Conservation (phyloP, 2,797 vertebrate species). For the Steatocranus sp. region DNA sequence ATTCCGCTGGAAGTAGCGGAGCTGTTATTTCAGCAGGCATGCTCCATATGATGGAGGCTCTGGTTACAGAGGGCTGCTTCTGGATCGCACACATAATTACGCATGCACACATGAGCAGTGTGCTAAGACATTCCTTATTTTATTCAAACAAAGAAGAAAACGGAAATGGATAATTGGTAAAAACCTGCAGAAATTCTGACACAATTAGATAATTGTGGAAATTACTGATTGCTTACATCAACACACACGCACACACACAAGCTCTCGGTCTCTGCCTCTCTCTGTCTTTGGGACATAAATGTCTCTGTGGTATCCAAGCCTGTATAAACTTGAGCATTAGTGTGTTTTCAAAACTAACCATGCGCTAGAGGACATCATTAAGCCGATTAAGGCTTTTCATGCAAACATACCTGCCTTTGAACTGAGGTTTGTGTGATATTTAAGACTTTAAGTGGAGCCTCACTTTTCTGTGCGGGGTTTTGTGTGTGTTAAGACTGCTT, state of each 20-base stretch:
- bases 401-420: conserved; percentile 54
- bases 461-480: conserved; percentile 29
- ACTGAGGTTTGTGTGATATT: conserved; percentile 61
- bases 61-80: conserved; percentile 52
- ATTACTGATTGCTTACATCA: not conserved
- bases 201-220: conserved; percentile 34
- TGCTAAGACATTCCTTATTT: conserved; percentile 22
- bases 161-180: conserved; percentile 12
- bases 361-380: conserved; percentile 39
- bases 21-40: conserved; percentile 59
- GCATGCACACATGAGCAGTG: not conserved
- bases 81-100: conserved; percentile 27
- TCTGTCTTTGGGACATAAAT: not conserved
- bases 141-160: conserved; percentile 11
- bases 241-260: not conserved
- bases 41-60: conserved; percentile 53
- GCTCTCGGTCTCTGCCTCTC: not conserved
- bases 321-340: not conserved
- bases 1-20: conserved; percentile 49
- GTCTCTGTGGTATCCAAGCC: conserved; percentile 4
- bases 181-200: conserved; percentile 35
- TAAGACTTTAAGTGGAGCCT: conserved; percentile 67
- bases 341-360: conserved; percentile 39
- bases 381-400: conserved; percentile 52
- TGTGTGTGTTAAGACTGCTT: conserved; percentile 53